Evolutionary conservation across 2,797 vertebrate genomes (phyloP).

Genomic region (Schizopygopsis pylzovi): DNA sequence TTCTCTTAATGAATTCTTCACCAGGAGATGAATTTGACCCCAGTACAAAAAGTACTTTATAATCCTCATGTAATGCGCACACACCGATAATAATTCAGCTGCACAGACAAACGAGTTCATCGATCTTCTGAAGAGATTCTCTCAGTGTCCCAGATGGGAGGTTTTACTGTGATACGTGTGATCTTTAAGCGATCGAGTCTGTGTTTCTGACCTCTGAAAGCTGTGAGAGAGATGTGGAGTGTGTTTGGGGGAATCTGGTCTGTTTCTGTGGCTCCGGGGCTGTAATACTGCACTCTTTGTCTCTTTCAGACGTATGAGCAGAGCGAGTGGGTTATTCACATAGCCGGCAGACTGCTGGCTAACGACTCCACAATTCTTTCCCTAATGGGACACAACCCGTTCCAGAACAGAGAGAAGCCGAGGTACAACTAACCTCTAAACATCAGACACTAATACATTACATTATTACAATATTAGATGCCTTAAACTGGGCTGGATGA

Average conservation of each 20-base stretch:
- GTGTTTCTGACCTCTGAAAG: not conserved
- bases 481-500: not conserved
- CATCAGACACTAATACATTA: not conserved
- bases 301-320: conserved; percentile 91
- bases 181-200: not conserved
- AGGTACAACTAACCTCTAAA: conserved; percentile 75
- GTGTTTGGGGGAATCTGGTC: not conserved
- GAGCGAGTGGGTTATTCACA: conserved; percentile 93
- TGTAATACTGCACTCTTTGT: not conserved
- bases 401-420: conserved; percentile 78
- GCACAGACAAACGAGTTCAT: conserved; percentile 13
- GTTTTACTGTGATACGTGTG: not conserved
- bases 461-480: not conserved
- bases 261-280: not conserved
- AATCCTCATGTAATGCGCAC: not conserved
- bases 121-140: conserved; percentile 1
- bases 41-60: conserved; percentile 25
- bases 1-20: not conserved
- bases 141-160: not conserved
- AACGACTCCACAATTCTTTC: conserved; percentile 84
- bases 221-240: not conserved
- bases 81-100: conserved; percentile 4
- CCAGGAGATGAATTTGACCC: not conserved
- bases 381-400: conserved; percentile 86
- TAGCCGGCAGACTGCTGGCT: conserved; percentile 89